Base-by-base conservation (phyloP, 2,113 vertebrate species). In the Phocoena phocoena region DNA sequence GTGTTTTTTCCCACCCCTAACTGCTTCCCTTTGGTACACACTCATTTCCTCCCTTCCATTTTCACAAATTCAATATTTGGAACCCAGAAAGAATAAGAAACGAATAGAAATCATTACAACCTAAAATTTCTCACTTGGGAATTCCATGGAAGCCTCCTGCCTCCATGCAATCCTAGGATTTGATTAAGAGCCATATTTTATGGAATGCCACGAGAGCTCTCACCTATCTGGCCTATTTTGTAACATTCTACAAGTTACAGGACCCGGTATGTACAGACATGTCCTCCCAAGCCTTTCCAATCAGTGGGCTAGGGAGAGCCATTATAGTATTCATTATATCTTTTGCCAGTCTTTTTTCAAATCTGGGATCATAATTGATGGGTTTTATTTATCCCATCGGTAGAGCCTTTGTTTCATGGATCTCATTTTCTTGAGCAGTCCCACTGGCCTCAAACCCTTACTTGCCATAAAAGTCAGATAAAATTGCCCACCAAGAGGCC, bases 41-140 rank as follows among this genome's bases (percentile, higher is more conserved):
- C 50, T 88, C 23, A 85, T 85, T 91, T 93, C 58, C 21, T 93
- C 53, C 18, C 36, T 97, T 77, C 62, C 11, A 44, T 77, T 88
- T 90, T 95, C 79, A 88, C 55, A 88, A 95, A 55, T 84, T 89
- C 41, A 86, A 13, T 88, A 79, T 91, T 90, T 58, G 50, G 53
- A 93, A 83, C 33, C 6, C 62, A 97, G 50, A 84, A 63, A 73
- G 31, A 87, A 47, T 12, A 88, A 83, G 83, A 96, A 97, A 92
- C 67, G 84, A 89, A 80, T 11, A 97, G 74, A 96, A 95, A 87
- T 80, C 25, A 62, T 67, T 62, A 87, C 44, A 87, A 55, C 25
- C 41, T 28, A 73, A 62, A 7, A 31, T 95, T 85, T 79, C 58
- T 96, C 65, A 83, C 76, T 74, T 67, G 70, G 38, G 79, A 89